Evolutionary conservation across 2,113 vertebrate species (phyloP).

Genomic region (Tragelaphus scriptus): DNA sequence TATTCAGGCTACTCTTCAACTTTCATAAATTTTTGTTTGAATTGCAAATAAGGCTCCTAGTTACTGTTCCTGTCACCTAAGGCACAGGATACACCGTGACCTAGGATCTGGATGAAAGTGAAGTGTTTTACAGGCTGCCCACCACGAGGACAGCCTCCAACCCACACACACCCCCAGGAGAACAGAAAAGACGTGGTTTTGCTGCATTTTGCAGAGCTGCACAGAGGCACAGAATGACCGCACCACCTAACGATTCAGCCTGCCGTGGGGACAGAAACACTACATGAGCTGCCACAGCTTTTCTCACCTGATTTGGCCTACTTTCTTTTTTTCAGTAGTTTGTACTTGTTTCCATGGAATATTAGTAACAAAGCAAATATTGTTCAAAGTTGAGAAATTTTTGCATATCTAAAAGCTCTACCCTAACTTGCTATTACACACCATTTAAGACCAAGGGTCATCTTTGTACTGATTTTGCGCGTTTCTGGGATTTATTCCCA

Average conservation of each 20-base stretch:
- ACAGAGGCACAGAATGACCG: neutral
- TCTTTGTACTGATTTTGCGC: neutral
- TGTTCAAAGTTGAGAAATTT: neutral
- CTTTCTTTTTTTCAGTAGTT: neutral
- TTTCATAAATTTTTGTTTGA: neutral
- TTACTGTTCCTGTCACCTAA: neutral
- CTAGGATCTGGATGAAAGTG: rapidly evolving
- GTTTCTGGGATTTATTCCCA: neutral
- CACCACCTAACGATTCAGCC: neutral
- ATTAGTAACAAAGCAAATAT: neutral
- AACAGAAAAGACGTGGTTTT: neutral
- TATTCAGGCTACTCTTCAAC: neutral
- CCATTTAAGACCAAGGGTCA: neutral
- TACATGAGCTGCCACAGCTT: neutral
- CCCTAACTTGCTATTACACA: neutral
- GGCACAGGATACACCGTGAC: neutral
- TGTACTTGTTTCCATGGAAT: neutral
- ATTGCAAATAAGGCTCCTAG: neutral
- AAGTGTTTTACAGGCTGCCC: neutral
- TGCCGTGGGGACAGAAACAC: rapidly evolving
- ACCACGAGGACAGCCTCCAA: neutral
- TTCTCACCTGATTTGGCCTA: neutral
- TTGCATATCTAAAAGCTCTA: neutral
- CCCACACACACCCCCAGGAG: neutral
- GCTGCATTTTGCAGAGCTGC: neutral